Evolutionary conservation across 2,113 vertebrate genomes (phyloP).

Genomic region (Daboia siamensis): DNA sequence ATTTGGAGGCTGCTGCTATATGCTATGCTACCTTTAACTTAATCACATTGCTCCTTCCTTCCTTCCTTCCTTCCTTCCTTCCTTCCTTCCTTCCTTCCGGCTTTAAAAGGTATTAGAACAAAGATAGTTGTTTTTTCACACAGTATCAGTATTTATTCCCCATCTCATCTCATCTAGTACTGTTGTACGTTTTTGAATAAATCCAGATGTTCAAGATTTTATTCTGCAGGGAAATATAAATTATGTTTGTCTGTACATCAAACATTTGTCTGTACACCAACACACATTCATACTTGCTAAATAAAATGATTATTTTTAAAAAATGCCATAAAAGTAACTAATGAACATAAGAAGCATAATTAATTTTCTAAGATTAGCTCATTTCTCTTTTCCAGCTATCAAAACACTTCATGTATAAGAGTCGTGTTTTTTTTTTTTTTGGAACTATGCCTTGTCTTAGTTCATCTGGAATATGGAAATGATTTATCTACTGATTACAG

Average conservation of each 20-base stretch:
- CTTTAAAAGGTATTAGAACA: background rate
- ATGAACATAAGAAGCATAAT: background rate
- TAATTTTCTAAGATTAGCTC: conserved; percentile 9
- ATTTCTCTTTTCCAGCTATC: background rate
- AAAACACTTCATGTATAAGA: background rate
- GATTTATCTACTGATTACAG: conserved; percentile 4
- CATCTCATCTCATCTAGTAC: background rate
- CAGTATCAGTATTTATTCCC: background rate
- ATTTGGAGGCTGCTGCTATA: background rate
- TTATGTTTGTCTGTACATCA: conserved; percentile 14
- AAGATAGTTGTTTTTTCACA: background rate
- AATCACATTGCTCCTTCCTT: background rate
- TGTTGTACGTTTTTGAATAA: background rate
- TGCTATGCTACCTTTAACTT: background rate
- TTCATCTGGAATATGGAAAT: background rate
- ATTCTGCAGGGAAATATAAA: background rate
- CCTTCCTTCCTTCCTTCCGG: background rate
- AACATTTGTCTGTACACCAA: conserved; percentile 35
- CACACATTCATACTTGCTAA: conserved; percentile 33
- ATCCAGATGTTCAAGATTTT: background rate
- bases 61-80: background rate
- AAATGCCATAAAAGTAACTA: conserved; percentile 17
- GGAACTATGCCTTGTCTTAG: background rate
- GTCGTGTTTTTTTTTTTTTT: background rate
- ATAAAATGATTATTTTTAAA: conserved; percentile 30